Percentiles rank a stretch among this genome's conserved stretches.
phyloP scores from a whole-genome alignment of 2,888 invertebrate species.

The Cheilosia vulpina region DNA sequence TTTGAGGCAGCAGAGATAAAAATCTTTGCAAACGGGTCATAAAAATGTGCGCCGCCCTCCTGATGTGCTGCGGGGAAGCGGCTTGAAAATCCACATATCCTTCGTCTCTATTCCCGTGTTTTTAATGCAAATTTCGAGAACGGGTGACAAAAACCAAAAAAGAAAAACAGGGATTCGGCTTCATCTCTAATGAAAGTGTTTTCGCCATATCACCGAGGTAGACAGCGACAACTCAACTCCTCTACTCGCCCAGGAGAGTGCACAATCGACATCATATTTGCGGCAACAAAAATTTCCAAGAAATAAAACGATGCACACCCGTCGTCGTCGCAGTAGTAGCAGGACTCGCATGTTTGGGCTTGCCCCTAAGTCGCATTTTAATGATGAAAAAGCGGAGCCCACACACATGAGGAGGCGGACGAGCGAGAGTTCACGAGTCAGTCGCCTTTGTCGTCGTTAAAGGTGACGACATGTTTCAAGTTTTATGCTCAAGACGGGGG shows the following conservation, averaged over 20 bases:
- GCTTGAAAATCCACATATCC: constrained; percentile 49
- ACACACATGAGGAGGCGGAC: neutral
- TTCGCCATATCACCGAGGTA: constrained; percentile 42
- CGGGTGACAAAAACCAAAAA: constrained; percentile 8
- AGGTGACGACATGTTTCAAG: constrained; percentile 69
- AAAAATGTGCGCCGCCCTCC: constrained; percentile 25
- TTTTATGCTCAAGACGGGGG: constrained; percentile 50
- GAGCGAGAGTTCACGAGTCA: constrained; percentile 48
- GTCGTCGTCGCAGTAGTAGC: constrained; percentile 4
- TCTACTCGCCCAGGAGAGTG: neutral
- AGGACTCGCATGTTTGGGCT: constrained; percentile 65
- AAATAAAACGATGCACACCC: constrained; percentile 1
- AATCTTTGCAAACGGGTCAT: constrained; percentile 63
- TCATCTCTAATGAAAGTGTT: constrained; percentile 66
- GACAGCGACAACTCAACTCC: constrained; percentile 39
- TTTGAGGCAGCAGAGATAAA: constrained; percentile 57
- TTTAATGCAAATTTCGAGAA: constrained; percentile 62
- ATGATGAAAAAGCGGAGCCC: constrained; percentile 65
- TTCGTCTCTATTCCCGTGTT: constrained; percentile 38
- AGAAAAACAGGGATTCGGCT: constrained; percentile 31
- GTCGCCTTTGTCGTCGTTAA: constrained; percentile 60
- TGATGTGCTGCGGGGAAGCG: neutral
- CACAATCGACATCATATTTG: constrained; percentile 61
- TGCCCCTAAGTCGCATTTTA: constrained; percentile 74
- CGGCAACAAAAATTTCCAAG: constrained; percentile 5